These are phyloP conservation scores for Pseudochaenichthys georgianus DNA, from an alignment of 2,797 vertebrate species.

Conservation along the genomic window DNA sequence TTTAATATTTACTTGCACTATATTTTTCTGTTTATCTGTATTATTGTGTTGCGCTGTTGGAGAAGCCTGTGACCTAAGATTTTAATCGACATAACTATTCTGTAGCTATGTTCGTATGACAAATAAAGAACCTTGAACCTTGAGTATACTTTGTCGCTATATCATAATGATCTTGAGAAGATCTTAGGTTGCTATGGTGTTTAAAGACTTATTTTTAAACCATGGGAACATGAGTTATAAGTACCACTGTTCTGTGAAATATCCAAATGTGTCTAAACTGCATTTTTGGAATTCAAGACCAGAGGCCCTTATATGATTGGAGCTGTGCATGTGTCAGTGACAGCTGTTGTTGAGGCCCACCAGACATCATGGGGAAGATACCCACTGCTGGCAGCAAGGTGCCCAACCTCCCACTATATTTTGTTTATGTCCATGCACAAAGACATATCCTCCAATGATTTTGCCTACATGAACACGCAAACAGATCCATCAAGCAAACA, in stretches of 20 bases:
- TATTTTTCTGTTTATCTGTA: no score
- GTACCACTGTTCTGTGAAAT: slow-evolving; percentile 70
- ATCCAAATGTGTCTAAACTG: slow-evolving; percentile 74
- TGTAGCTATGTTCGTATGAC: no score
- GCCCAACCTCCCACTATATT: slow-evolving; percentile 43
- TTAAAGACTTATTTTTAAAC: slow-evolving; percentile 74
- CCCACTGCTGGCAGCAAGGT: slow-evolving; percentile 32
- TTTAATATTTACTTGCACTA: no score
- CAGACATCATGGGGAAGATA: slow-evolving; percentile 54
- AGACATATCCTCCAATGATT: background rate
- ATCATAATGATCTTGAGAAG: slow-evolving; percentile 58
- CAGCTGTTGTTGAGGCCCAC: slow-evolving; percentile 85
- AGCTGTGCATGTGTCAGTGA: slow-evolving; percentile 81
- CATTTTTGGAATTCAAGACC: slow-evolving; percentile 81
- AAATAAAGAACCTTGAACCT: no score
- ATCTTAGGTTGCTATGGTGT: slow-evolving; percentile 70
- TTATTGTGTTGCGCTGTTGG: no score
- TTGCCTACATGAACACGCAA: background rate
- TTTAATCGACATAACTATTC: no score
- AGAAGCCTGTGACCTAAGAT: no score
- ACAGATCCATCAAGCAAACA: background rate
- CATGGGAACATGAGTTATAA: slow-evolving; percentile 59
- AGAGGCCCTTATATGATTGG: slow-evolving; percentile 57
- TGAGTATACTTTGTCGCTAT: slow-evolving; percentile 7
- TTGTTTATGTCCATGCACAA: slow-evolving; percentile 35